Evolutionary conservation across 2,113 vertebrate species (phyloP).

Genomic region (Tenrec ecaudatus): DNA sequence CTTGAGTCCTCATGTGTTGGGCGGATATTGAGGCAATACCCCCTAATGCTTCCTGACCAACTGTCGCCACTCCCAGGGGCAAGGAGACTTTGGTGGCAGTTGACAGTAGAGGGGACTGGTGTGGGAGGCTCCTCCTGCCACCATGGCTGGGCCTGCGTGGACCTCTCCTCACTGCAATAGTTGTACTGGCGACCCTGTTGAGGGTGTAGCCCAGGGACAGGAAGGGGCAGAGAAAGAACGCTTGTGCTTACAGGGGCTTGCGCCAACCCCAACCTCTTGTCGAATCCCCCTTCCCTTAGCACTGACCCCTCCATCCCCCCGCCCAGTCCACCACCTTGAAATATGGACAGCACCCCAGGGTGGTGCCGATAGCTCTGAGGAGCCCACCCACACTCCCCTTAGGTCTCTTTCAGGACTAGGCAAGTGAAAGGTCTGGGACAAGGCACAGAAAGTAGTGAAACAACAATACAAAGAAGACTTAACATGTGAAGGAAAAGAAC

Average conservation of each 20-base stretch:
- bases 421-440: conserved; percentile 60
- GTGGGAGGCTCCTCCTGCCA: conserved; percentile 41
- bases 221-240: conserved; percentile 27
- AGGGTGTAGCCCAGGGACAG: neutral
- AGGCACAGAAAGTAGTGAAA: neutral
- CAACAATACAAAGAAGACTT: conserved; percentile 69
- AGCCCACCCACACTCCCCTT: conserved; percentile 13
- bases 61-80: conserved; percentile 28
- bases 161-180: conserved; percentile 17
- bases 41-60: conserved; percentile 55
- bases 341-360: conserved; percentile 22
- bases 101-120: conserved; percentile 16
- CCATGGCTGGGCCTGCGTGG: neutral
- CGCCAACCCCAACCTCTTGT: neutral
- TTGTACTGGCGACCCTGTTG: neutral
- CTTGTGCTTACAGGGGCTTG: conserved; percentile 21
- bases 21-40: conserved; percentile 64
- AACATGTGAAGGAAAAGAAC: conserved; percentile 84
- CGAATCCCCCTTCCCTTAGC: neutral
- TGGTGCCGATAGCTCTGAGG: conserved; percentile 54
- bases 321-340: neutral
- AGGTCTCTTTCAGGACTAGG: conserved; percentile 48
- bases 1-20: conserved; percentile 84
- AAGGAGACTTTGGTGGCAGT: conserved; percentile 52
- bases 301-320: neutral